Percentiles rank a stretch among this genome's conserved stretches.
Evolutionary conservation across 1,140 invertebrate genomes (phyloP).

Genomic region (Leptoteleia sp.): DNA sequence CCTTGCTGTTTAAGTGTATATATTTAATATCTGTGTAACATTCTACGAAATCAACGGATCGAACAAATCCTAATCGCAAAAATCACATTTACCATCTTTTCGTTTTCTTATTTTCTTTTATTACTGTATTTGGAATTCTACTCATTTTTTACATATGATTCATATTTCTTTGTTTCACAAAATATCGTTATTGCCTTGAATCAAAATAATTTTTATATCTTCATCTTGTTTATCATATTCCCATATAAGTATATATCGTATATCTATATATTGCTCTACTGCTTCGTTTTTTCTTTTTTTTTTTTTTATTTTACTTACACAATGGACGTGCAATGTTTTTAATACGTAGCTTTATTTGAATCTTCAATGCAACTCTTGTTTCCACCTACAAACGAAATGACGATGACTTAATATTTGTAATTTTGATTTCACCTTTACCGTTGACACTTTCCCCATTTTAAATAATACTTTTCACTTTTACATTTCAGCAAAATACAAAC

Average conservation of each 20-base stretch:
- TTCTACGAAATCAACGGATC: conserved; percentile 58
- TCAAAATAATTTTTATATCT: conserved; percentile 64
- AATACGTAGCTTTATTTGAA: conserved; percentile 48
- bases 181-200: conserved; percentile 67
- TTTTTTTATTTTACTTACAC: conserved; percentile 66
- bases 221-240: conserved; percentile 41
- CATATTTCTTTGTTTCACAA: conserved; percentile 53
- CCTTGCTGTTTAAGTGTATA: conserved; percentile 64
- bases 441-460: too few relatives aligned
- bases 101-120: conserved; percentile 26
- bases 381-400: conserved; percentile 46
- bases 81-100: conserved; percentile 64
- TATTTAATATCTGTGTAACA: conserved; percentile 64
- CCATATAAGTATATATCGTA: conserved; percentile 56
- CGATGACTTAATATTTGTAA: conserved; percentile 35
- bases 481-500: too few relatives aligned
- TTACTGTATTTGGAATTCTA: conserved; percentile 17
- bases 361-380: conserved; percentile 34
- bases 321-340: conserved; percentile 60
- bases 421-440: conserved; percentile 27
- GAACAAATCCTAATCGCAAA: conserved; percentile 62
- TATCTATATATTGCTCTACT: conserved; percentile 66
- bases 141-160: conserved; percentile 46
- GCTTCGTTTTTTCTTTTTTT: conserved; percentile 61
- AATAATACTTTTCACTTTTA: too few relatives aligned